Base-by-base conservation (phyloP, 2,888 invertebrate genomes). In the Macrosoma leucophasiata region DNA sequence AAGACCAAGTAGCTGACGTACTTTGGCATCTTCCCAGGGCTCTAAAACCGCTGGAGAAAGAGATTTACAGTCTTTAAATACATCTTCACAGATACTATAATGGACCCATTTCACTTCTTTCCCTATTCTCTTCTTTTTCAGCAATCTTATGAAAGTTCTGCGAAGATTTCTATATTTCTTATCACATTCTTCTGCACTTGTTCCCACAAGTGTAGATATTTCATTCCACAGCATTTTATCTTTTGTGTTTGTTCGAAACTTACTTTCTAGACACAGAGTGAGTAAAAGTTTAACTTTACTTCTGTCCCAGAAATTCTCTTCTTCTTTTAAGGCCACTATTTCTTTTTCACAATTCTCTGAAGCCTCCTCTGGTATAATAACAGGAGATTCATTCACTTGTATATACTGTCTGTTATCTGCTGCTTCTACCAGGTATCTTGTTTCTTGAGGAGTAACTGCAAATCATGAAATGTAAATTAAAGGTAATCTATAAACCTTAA, bases 41-140 rank as follows among this genome's bases (percentile, higher is more conserved):
- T 76, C 77, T 5, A 77, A 34, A 1, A 63, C 47, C 2, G 73
- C 62, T 0, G 58, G 47, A 7, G 72, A 63, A 5, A 77, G 43
- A 1, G 64, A 52, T 39, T 73, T 75, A 37, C 70, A 75, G 31
- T 81, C 77, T 40, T 65, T 74, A 35, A 81, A 82, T 1, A 79
- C 68, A 38, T 81, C 74, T 41, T 79, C 79, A 47, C 82, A 82
- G 11, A 63, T 61, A 19, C 52, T 62, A 36, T 61, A 84, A 41
- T 78, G 78, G 1, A 75, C 55, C 84, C 84, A 84, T 58, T 79
- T 82, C 12, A 77, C 63, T 23, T 77, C 71, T 46, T 76, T 76
- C 0, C 81, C 82, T 19, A 63, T 38, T 43, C 58, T 60, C 50
- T 70, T 77, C 48, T 79, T 81, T 42, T 71, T 82, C n/a, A 77